phyloP scores from a whole-genome alignment of 2,888 invertebrate species.

The Teleogryllus oceanicus region DNA sequence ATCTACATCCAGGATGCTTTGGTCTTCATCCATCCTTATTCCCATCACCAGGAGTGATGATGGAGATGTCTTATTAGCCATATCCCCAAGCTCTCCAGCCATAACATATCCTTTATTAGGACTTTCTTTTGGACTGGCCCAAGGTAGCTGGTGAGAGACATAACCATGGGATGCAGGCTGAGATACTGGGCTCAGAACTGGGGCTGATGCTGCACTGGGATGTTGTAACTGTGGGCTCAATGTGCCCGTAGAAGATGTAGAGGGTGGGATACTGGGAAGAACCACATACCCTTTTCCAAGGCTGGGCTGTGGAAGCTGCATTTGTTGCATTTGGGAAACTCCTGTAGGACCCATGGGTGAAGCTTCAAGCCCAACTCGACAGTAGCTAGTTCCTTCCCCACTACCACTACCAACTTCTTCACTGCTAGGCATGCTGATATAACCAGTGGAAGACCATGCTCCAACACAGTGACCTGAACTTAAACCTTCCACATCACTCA shows the following conservation, averaged over 20 bases:
- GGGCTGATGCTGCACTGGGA: background rate
- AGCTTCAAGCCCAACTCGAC: conserved; percentile 30
- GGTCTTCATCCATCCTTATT: conserved; percentile 18
- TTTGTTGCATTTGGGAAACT: background rate
- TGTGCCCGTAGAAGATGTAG: conserved; percentile 12
- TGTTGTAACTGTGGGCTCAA: conserved; percentile 22
- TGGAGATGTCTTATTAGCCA: conserved; percentile 19
- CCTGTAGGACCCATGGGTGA: background rate
- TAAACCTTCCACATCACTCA: conserved; percentile 41
- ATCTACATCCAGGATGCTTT: conserved; percentile 22
- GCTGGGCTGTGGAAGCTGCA: background rate
- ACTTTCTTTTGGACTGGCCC: conserved; percentile 24
- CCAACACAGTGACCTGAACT: conserved; percentile 37
- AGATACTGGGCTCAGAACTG: background rate
- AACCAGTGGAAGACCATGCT: conserved; percentile 45
- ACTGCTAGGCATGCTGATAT: conserved; percentile 44
- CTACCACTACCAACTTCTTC: conserved; percentile 24
- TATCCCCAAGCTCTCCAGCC: conserved; percentile 28
- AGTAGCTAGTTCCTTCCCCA: conserved; percentile 26
- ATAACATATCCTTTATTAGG: conserved; percentile 29
- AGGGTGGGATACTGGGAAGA: conserved; percentile 30
- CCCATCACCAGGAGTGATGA: background rate
- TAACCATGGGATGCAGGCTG: conserved; percentile 23
- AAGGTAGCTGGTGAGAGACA: conserved; percentile 22
- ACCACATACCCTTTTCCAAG: conserved; percentile 32